Evolutionary conservation across 2,797 vertebrate genomes (phyloP), one percentile per base, ranked within the genome.

Genomic region (Chloroceryle amazona): DNA sequence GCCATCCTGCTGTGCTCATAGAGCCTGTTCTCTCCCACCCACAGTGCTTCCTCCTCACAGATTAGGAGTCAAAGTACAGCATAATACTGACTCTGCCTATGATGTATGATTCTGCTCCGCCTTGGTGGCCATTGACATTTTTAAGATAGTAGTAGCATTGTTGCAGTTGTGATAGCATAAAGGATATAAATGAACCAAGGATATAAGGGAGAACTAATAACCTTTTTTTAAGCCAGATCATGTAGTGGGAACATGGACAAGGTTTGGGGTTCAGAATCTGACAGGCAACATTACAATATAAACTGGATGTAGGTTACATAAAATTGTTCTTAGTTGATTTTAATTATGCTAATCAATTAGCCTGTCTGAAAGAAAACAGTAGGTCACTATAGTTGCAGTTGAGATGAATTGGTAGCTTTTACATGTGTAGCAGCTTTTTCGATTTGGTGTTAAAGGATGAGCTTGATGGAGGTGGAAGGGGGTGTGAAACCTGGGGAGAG

Each of bases 1-100:
- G 71, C 81, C 55, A 3, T 82, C 96, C 92, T 92, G 93, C 94
- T 95, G 82, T 61, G 93, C 94, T 97, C 87, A 80, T 39, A 81
- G 91, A 97, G 94, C 78, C 86, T 97, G 94, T 94, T 97, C 95
- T 86, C 60, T 92, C 84, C 90, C 89, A 73, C 81, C 86, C 72
- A 93, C 46, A 0, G 90, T 78, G 94, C 95, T 96, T 97, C 95
- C 89, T 97, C 94, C 97, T 97, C 90, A 90, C 84, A 97, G 96
- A 97, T 97, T 96, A 96, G 94, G 96, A 97, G 95, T 97, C 93
- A 97, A 95, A 97, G 92, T 96, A 95, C 96, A 96, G 93, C 63
- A 23, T 93, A 90, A 88, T 91, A 86, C 92, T 29, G 6, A 44
- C 55, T 42, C 86, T 95, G 76, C 83, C 95, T 96, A 5, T 94